These are phyloP conservation scores for Brachyptera putata DNA, from an alignment of 2,888 invertebrate genomes.

Conservation along the genomic window DNA sequence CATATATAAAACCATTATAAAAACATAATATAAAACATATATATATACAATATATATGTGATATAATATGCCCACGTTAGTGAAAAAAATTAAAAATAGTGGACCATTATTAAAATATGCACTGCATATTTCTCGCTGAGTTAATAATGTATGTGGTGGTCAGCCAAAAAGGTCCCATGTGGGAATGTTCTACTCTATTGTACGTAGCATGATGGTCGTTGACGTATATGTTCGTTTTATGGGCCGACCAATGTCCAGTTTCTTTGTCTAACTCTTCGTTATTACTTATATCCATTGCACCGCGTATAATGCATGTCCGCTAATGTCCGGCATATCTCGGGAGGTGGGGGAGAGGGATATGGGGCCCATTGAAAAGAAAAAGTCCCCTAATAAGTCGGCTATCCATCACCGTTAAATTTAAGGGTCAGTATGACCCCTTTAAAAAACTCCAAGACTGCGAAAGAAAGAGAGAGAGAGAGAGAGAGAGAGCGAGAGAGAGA, in stretches of 20 bases:
- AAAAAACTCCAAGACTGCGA: slow-evolving; percentile 3
- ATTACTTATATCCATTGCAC: slow-evolving; percentile 14
- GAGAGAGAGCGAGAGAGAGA: too few relatives aligned
- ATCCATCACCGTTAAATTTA: slow-evolving; percentile 8
- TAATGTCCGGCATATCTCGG: slow-evolving; percentile 11
- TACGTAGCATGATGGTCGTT: not conserved
- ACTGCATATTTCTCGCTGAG: not conserved
- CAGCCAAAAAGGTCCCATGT: not conserved
- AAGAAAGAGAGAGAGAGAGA: too few relatives aligned
- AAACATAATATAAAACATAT: too few relatives aligned
- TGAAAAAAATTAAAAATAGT: too few relatives aligned
- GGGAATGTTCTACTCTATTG: not conserved
- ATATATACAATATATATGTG: too few relatives aligned
- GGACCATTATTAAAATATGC: not conserved
- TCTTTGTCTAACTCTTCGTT: slow-evolving; percentile 10
- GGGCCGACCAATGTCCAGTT: slow-evolving; percentile 6
- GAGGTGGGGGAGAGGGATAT: too few relatives aligned
- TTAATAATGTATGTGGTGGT: not conserved
- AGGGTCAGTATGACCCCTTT: slow-evolving; percentile 3
- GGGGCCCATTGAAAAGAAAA: slow-evolving; percentile 3
- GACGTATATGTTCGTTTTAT: not conserved
- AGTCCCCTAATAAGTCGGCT: slow-evolving; percentile 5
- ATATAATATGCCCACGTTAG: too few relatives aligned
- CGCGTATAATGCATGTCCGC: not conserved
- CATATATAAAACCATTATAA: too few relatives aligned